A percentile compares a stretch with the other conserved stretches of the same genome.
Conservation (phyloP, 2,113 vertebrate genomes). For the Leucosticte australis region DNA sequence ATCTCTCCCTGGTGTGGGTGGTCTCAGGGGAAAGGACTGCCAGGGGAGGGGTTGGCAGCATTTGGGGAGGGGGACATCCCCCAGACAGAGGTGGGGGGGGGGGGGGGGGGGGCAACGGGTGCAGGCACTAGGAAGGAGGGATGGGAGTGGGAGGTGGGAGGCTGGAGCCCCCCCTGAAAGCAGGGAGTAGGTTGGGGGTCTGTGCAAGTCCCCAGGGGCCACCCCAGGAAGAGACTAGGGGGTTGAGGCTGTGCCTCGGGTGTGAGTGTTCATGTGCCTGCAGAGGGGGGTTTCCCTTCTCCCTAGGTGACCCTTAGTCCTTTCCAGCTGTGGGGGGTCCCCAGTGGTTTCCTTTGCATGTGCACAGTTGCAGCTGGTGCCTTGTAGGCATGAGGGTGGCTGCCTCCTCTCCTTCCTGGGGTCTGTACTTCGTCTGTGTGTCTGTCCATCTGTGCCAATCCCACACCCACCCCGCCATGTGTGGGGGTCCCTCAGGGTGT, state of each 20-base stretch:
- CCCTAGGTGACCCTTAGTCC: neutral
- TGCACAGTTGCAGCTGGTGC: neutral
- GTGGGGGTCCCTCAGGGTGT: neutral
- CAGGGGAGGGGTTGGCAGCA: neutral
- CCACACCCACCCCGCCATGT: fast-evolving
- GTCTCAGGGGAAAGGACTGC: neutral
- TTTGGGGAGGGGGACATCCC: neutral
- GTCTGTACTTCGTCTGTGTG: neutral
- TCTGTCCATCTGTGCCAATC: neutral
- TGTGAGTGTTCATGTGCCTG: neutral
- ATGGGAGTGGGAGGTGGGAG: neutral
- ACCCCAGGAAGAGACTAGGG: neutral
- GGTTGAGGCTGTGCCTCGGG: neutral
- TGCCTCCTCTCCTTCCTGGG: neutral
- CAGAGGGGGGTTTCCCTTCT: neutral
- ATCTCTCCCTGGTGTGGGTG: neutral
- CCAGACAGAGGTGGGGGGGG: neutral
- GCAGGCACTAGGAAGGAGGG: neutral
- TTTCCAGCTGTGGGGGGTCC: neutral
- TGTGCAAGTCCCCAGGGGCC: neutral
- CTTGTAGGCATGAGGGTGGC: neutral
- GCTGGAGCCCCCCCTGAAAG: neutral
- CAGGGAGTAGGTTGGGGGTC: neutral
- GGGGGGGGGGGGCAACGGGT: neutral
- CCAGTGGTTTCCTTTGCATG: neutral